Percentiles rank a stretch among this genome's conserved stretches.
Conservation (phyloP, 2,888 invertebrate genomes). For the Drosophila bunnanda region DNA sequence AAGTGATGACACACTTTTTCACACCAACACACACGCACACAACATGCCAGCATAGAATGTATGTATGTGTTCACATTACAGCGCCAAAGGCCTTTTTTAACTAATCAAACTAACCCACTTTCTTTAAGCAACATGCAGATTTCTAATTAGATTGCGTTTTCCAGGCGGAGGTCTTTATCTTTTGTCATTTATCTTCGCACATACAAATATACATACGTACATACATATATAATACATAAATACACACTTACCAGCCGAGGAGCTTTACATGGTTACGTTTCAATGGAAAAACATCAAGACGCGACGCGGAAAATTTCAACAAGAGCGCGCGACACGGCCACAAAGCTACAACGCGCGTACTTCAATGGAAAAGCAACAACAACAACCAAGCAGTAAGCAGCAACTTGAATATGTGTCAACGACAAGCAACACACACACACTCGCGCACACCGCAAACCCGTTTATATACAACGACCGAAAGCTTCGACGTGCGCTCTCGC, state of each 20-base stretch:
- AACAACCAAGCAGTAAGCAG: constrained; percentile 44
- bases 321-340: constrained; percentile 60
- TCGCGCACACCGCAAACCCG: constrained; percentile 34
- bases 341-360: constrained; percentile 51
- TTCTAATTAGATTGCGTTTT: constrained; percentile 70
- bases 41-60: constrained; percentile 1
- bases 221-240: constrained; percentile 17
- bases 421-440: constrained; percentile 62
- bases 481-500: constrained; percentile 54
- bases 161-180: constrained; percentile 55
- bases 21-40: constrained; percentile 22
- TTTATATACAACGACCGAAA: constrained; percentile 59
- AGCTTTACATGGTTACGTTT: constrained; percentile 61
- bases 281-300: constrained; percentile 59
- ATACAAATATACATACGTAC: constrained; percentile 40
- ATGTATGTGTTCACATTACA: constrained; percentile 12
- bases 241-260: constrained; percentile 18
- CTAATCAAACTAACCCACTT: constrained; percentile 49
- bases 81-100: constrained; percentile 25
- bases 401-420: constrained; percentile 80
- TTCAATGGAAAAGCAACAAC: constrained; percentile 37
- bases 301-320: constrained; percentile 61
- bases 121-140: constrained; percentile 45
- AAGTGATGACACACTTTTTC: constrained; percentile 74
- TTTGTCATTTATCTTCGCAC: constrained; percentile 67